phyloP scores from a whole-genome alignment of 2,113 vertebrate species.

The Aspiorhynchus laticeps region DNA sequence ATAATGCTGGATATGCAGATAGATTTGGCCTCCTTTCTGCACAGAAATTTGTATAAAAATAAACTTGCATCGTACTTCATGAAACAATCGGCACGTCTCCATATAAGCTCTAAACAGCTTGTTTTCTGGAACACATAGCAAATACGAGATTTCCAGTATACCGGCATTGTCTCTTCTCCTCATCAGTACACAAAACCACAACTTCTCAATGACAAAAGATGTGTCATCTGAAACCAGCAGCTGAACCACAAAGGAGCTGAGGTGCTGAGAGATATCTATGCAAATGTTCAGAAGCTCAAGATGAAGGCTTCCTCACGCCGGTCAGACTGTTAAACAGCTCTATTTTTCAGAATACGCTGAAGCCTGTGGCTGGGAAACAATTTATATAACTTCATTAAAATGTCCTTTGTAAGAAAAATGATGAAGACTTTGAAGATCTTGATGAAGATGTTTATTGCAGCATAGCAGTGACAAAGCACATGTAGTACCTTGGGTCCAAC shows the following conservation, averaged over 20 bases:
- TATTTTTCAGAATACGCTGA: not conserved
- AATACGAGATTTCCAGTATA: not conserved
- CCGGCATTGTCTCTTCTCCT: not conserved
- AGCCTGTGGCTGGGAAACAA: not conserved
- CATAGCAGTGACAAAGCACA: no score
- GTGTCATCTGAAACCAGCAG: not conserved
- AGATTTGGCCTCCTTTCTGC: slow-evolving; percentile 6
- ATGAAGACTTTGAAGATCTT: no score
- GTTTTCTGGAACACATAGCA: not conserved
- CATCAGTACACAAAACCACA: slow-evolving; percentile 3
- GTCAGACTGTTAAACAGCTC: not conserved
- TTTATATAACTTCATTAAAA: slow-evolving; percentile 18
- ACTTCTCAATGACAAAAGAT: not conserved
- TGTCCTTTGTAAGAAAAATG: no score
- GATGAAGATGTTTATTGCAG: no score
- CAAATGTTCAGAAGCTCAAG: not conserved
- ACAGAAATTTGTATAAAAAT: not conserved
- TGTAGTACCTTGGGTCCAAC: no score
- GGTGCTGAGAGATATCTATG: not conserved
- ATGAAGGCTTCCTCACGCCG: not conserved
- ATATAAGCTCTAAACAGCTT: not conserved
- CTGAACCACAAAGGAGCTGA: no score
- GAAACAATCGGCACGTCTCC: not conserved
- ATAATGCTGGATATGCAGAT: slow-evolving; percentile 3
- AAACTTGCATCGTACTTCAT: not conserved